A percentile compares a stretch with the other conserved stretches of the same genome.
These are phyloP conservation scores for Piprites chloris DNA, from an alignment of 2,113 vertebrate species.

Conservation along the genomic window DNA sequence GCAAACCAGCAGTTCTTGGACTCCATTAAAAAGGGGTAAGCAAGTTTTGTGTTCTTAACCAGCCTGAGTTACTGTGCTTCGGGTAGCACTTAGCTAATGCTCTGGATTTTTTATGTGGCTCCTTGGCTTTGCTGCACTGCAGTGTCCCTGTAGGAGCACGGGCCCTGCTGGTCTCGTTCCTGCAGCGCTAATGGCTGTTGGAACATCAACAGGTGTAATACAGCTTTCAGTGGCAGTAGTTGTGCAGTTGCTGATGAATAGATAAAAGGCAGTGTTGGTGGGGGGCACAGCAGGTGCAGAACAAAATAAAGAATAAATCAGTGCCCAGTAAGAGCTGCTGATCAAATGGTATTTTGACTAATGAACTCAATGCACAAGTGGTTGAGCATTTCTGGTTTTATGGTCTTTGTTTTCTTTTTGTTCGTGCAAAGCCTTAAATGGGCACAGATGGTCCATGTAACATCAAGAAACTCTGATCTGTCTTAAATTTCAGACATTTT, in stretches of 20 bases:
- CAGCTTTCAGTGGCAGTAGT: background rate
- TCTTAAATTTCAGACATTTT: background rate
- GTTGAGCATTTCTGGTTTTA: background rate
- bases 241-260: background rate
- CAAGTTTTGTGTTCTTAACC: background rate
- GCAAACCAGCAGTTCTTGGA: slow-evolving; percentile 92
- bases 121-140: background rate
- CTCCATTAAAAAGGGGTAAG: slow-evolving; percentile 89
- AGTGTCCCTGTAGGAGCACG: background rate
- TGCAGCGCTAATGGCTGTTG: slow-evolving; percentile 13
- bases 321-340: background rate
- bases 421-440: background rate
- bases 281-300: background rate
- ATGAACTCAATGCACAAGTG: background rate
- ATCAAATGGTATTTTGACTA: slow-evolving; percentile 8
- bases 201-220: background rate
- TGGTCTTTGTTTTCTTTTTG: background rate
- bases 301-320: background rate
- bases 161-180: background rate
- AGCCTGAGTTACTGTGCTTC: background rate
- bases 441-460: background rate
- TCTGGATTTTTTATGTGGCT: background rate
- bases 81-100: background rate
- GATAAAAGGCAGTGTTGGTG: background rate
- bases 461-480: background rate